These are phyloP conservation scores for Anoura caudifer DNA, from an alignment of 2,113 vertebrate species.

Conservation along the genomic window DNA sequence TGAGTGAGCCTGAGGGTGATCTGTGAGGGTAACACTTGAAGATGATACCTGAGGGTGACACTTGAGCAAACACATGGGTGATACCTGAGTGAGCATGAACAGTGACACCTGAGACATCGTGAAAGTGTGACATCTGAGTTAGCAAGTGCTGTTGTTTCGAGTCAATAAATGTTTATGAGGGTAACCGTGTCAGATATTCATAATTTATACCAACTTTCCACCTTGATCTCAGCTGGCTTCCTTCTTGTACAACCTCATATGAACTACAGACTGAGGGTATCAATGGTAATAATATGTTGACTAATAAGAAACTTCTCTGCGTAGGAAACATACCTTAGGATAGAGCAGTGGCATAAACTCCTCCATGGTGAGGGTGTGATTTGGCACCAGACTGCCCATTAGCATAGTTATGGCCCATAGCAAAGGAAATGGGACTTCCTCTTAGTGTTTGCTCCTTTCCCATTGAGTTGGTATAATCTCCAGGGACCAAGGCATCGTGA, in stretches of 20 bases:
- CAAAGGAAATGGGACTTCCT: conserved; percentile 9
- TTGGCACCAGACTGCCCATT: neutral
- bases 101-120: neutral
- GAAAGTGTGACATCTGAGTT: conserved; percentile 7
- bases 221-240: neutral
- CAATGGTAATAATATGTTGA: neutral
- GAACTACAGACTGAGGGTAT: neutral
- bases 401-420: neutral
- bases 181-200: neutral
- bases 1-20: neutral
- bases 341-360: neutral
- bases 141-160: conserved; percentile 32
- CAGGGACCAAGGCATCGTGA: neutral
- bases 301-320: conserved; percentile 8
- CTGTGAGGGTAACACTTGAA: neutral
- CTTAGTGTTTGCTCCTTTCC: neutral
- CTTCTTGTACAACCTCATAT: neutral
- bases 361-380: neutral
- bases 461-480: neutral
- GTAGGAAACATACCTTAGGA: neutral
- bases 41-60: neutral
- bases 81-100: neutral
- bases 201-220: conserved; percentile 41
- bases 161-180: conserved; percentile 51
- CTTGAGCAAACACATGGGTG: neutral